phyloP scores from a whole-genome alignment of 2,113 vertebrate genomes.

The Myodes glareolus region DNA sequence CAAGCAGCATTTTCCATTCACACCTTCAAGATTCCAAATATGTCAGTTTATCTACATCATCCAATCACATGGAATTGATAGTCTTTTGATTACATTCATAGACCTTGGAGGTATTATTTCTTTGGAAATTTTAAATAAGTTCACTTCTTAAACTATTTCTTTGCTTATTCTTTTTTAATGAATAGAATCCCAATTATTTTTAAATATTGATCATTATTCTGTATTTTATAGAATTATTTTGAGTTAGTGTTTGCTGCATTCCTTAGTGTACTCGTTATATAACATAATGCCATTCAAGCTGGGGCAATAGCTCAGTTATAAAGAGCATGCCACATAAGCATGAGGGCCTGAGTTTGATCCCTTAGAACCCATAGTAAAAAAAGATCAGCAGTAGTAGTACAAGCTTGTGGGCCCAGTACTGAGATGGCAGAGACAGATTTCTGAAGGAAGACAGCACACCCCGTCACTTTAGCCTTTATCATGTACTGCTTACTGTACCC shows the following conservation, averaged over 20 bases:
- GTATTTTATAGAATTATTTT: background rate
- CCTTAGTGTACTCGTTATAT: background rate
- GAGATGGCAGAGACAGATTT: background rate
- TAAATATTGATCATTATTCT: background rate
- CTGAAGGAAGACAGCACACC: background rate
- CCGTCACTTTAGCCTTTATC: no score
- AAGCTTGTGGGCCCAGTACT: background rate
- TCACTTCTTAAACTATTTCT: background rate
- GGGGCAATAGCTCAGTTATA: background rate
- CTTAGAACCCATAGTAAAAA: background rate
- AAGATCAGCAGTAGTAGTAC: background rate
- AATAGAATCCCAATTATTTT: background rate
- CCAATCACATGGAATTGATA: background rate
- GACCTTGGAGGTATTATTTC: background rate
- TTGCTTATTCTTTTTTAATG: background rate
- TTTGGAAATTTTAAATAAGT: background rate
- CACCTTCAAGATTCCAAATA: background rate
- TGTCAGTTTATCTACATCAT: background rate
- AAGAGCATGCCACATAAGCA: background rate
- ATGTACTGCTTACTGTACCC: no score
- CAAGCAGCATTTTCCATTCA: background rate
- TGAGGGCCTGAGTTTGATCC: background rate
- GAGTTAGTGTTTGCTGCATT: background rate
- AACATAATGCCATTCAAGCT: background rate
- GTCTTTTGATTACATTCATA: background rate